Evolutionary conservation across 2,113 vertebrate species (phyloP), one percentile per base, ranked within the genome.

Genomic region (Channa argus): DNA sequence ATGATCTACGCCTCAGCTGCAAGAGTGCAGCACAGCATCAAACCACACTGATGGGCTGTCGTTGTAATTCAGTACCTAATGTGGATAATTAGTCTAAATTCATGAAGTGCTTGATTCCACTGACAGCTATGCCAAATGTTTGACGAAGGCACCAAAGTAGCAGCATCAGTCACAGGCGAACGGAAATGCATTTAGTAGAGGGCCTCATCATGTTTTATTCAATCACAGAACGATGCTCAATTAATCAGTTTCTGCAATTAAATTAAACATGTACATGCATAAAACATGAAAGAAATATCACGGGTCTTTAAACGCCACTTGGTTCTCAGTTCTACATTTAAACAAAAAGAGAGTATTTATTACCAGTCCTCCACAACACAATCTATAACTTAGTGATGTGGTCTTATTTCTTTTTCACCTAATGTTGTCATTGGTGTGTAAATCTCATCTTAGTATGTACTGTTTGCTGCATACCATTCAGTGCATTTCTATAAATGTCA

Each of bases 211-310:
- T 94, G 91, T 93, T 93, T 94, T 92, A 94, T 94, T 93, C 93
- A 94, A 94, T 95, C 92, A 94, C 80, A 80, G 73, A 76, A 83
- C 76, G 55, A 79, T 77, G 88, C 92, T 92, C 92, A 92, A 94
- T 94, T 94, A 94, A 95, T 95, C 94, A 94, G 91, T 91, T 92
- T 92, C 89, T 86, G 86, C 90, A 92, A 95, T 95, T 92, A 93
- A 93, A 92, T 94, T 94, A 93, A 93, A 92, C 89, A 92, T 90
- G 84, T 88, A 88, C 88, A 93, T 92, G 90, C 92, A 92, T 94
- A 90, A 93, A 91, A 93, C 92, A 93, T 90, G 89, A 89, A 88
- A 86, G 87, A 69, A 83, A 79, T 85, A 86, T 91, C 77, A 79
- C 83, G 85, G 84, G 74, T 87, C 83, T 89, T 90, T 87, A 84